These are phyloP conservation scores for Actenoides hombroni DNA, from an alignment of 2,113 vertebrate genomes.

Conservation along the genomic window DNA sequence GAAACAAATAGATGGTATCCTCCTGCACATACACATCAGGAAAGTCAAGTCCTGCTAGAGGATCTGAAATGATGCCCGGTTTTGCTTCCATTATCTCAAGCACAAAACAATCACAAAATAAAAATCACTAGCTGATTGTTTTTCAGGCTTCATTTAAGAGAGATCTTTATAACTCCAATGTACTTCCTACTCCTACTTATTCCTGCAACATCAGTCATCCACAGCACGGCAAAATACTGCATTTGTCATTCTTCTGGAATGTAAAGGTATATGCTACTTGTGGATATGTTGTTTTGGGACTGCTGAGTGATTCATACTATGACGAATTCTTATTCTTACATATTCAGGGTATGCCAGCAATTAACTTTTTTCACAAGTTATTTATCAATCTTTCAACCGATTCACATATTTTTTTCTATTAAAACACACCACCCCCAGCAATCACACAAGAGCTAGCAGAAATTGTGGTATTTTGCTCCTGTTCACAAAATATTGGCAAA, in stretches of 20 bases:
- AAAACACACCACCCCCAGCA: neutral
- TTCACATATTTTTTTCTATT: neutral
- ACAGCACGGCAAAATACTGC: neutral
- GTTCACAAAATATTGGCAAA: neutral
- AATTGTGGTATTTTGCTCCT: neutral
- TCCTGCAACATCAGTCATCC: constrained; percentile 5
- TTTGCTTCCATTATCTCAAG: neutral
- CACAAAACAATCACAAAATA: neutral
- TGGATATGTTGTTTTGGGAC: neutral
- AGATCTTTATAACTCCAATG: neutral
- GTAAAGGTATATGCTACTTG: neutral
- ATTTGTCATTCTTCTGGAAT: neutral
- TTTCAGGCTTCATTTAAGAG: neutral
- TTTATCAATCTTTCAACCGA: constrained; percentile 9
- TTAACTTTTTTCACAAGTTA: neutral
- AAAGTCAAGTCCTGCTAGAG: neutral
- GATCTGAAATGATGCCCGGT: neutral
- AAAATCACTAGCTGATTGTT: neutral
- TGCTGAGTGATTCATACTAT: constrained; percentile 2
- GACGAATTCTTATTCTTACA: neutral
- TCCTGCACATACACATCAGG: neutral
- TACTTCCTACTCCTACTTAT: neutral
- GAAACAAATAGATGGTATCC: neutral
- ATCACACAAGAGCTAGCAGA: neutral
- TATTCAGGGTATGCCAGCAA: neutral